phyloP scores from a whole-genome alignment of 1,140 invertebrate genomes.

The Drosophila bocqueti region DNA sequence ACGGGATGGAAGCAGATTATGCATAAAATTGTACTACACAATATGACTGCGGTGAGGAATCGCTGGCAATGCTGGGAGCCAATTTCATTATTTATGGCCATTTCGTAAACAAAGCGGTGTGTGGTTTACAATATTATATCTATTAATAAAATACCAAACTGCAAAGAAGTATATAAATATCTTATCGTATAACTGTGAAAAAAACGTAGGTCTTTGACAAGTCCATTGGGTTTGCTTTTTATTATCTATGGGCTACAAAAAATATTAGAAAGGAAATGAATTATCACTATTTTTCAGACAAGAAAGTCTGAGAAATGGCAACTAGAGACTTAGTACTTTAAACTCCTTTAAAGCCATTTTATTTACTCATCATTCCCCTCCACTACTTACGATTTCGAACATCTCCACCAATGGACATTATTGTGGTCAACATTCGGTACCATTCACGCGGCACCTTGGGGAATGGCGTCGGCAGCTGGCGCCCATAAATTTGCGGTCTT shows the following conservation, averaged over 20 bases:
- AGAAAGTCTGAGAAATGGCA: neutral
- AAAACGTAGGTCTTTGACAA: neutral
- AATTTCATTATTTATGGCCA: conserved; percentile 11
- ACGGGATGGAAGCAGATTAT: conserved; percentile 15
- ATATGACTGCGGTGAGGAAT: conserved; percentile 1
- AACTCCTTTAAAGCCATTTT: neutral
- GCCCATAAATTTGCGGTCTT: conserved; percentile 70
- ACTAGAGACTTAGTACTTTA: neutral
- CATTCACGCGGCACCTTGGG: conserved; percentile 11
- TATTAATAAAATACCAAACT: neutral
- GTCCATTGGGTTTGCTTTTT: neutral
- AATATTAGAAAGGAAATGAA: neutral
- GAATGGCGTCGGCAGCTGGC: conserved; percentile 23
- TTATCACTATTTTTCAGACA: no score
- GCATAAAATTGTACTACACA: conserved; percentile 22
- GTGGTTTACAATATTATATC: neutral
- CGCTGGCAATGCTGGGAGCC: neutral
- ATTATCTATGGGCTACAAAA: neutral
- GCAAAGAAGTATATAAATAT: neutral
- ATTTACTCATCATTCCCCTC: neutral
- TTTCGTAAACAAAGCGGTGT: neutral
- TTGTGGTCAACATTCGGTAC: conserved; percentile 33
- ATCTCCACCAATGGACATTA: conserved; percentile 36
- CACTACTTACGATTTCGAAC: neutral
- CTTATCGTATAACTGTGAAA: neutral